Evolutionary conservation across 2,797 vertebrate species (phyloP).

Genomic region (Cephalopachus bancanus): DNA sequence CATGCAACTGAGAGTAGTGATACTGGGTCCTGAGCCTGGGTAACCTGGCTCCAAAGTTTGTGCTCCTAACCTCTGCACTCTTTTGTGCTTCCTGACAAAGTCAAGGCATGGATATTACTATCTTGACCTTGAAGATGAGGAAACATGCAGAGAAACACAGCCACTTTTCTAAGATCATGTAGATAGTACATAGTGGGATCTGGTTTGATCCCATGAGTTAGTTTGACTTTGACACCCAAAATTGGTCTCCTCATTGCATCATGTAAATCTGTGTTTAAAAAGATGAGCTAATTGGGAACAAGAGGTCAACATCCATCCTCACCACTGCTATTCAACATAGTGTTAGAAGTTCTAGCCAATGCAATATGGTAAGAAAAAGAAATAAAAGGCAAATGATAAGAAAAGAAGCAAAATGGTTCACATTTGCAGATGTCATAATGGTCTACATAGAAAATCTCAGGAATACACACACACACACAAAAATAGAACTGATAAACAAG

Average conservation of each 20-base stretch:
- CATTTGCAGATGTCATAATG: not conserved
- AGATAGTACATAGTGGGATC: not conserved
- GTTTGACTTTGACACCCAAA: not conserved
- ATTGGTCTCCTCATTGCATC: not conserved
- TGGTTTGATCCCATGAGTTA: not conserved
- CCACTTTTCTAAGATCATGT: not conserved
- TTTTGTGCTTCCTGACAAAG: not conserved
- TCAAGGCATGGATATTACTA: not conserved
- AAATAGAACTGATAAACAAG: slow-evolving; percentile 2
- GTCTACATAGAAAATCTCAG: not conserved
- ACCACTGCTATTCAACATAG: not conserved
- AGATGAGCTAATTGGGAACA: not conserved
- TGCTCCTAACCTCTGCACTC: not conserved
- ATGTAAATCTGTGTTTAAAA: slow-evolving; percentile 15
- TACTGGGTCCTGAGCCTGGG: not conserved
- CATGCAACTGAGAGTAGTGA: not conserved
- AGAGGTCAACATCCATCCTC: not conserved
- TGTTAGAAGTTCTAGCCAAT: not conserved
- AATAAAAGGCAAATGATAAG: not conserved
- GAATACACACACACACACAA: not conserved
- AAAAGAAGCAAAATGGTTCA: slow-evolving; percentile 2
- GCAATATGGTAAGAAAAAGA: not conserved
- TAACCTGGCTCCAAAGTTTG: not conserved
- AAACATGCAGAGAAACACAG: not conserved
- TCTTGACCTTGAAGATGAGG: not conserved